phyloP scores from a whole-genome alignment of 2,113 vertebrate genomes.

The Ceuthmochares aereus region DNA sequence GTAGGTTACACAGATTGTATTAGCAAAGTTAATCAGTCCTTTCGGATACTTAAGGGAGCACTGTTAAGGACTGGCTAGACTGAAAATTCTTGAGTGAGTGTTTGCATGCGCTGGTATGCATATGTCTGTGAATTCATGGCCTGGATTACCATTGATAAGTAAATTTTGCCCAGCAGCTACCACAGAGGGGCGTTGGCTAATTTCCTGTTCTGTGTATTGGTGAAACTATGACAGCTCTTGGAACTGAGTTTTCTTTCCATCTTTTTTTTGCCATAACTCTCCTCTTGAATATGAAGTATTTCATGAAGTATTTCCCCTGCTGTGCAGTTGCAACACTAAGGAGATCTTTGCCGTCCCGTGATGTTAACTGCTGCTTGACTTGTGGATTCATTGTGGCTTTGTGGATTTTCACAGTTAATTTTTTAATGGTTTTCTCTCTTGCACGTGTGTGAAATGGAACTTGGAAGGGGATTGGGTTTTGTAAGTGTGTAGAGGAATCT shows the following conservation, averaged over 20 bases:
- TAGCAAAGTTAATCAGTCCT: background rate
- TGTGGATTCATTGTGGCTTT: background rate
- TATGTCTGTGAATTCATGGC: background rate
- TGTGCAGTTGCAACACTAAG: background rate
- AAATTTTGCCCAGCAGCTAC: background rate
- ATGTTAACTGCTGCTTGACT: background rate
- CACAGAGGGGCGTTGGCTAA: background rate
- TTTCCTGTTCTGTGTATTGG: background rate
- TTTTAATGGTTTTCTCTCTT: background rate
- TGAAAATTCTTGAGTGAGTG: background rate
- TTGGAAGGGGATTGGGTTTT: background rate
- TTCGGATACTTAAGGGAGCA: background rate
- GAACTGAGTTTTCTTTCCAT: background rate
- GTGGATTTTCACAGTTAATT: background rate
- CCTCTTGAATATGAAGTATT: background rate
- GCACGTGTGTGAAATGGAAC: background rate
- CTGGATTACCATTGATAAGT: background rate
- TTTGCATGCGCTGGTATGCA: background rate
- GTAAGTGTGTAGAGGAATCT: background rate
- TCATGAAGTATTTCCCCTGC: background rate
- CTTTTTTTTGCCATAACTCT: background rate
- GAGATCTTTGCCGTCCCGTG: background rate
- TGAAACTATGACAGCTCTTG: background rate
- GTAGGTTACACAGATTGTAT: conserved; percentile 19
- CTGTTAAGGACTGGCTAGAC: background rate